Conservation (phyloP, 2,797 vertebrate genomes). For the Parotocinclus haroldoi region DNA sequence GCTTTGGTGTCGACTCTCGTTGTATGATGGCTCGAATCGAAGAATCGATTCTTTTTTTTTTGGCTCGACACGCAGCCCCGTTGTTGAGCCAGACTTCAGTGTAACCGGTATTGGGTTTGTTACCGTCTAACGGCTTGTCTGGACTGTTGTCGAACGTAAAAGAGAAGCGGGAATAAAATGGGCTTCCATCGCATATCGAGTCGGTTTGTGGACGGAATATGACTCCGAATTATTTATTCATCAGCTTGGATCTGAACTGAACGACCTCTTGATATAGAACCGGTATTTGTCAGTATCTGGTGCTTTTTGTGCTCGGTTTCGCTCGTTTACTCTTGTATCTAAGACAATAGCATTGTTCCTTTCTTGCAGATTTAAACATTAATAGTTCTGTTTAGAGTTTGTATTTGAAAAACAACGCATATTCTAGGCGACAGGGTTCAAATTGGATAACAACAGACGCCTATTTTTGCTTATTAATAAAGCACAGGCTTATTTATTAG, state of each 20-base stretch:
- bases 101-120: slow-evolving; percentile 48
- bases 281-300: not conserved
- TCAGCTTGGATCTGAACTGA: slow-evolving; percentile 8
- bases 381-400: not conserved
- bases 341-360: not conserved
- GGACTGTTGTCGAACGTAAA: slow-evolving; percentile 20
- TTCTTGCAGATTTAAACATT: slow-evolving; percentile 1
- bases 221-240: not conserved
- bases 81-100: slow-evolving; percentile 43
- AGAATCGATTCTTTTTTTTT: not conserved
- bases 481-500: not conserved
- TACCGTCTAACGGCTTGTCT: slow-evolving; percentile 45
- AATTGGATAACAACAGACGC: not conserved
- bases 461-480: not conserved
- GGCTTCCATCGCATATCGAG: not conserved
- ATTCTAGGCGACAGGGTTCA: not conserved
- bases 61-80: not conserved
- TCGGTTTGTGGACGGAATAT: not conserved
- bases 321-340: not conserved
- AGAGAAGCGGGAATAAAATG: too few relatives aligned
- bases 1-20: not conserved
- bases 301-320: slow-evolving; percentile 23
- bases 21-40: too few relatives aligned
- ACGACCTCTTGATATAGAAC: slow-evolving; percentile 15
- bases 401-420: not conserved